Percentiles rank a stretch among this genome's conserved stretches.
Evolutionary conservation across 2,113 vertebrate genomes (phyloP).

Genomic region (Daphoenositta chrysoptera): DNA sequence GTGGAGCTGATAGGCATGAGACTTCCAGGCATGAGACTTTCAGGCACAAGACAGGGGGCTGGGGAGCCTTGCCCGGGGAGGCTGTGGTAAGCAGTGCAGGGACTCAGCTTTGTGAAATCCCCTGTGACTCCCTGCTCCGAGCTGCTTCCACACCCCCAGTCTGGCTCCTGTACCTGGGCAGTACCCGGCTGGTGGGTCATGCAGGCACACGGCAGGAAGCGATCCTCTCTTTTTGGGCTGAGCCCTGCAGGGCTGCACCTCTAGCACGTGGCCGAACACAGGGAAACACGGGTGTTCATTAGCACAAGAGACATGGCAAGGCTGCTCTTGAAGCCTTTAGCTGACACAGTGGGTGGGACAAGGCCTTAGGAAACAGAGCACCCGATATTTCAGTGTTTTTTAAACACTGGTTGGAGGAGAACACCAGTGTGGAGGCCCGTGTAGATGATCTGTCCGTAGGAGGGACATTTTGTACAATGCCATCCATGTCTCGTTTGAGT

Average conservation of each 20-base stretch:
- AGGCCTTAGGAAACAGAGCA: neutral
- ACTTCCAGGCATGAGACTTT: neutral
- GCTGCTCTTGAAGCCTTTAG: neutral
- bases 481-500: neutral
- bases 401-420: neutral
- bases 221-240: neutral
- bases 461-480: neutral
- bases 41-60: neutral
- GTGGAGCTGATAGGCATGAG: neutral
- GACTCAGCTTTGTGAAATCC: neutral
- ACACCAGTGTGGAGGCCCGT: accelerated
- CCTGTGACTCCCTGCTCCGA: neutral
- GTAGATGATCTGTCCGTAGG: neutral
- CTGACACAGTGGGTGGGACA: neutral
- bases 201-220: accelerated
- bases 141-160: neutral
- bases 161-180: neutral
- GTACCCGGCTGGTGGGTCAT: neutral
- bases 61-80: neutral
- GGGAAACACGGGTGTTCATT: neutral
- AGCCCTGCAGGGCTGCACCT: neutral
- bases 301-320: neutral
- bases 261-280: neutral
- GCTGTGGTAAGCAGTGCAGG: neutral
- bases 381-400: neutral